A percentile compares a stretch with the other conserved stretches of the same genome.
Evolutionary conservation across 2,888 invertebrate genomes (phyloP).

Genomic region (Achlya flavicornis): DNA sequence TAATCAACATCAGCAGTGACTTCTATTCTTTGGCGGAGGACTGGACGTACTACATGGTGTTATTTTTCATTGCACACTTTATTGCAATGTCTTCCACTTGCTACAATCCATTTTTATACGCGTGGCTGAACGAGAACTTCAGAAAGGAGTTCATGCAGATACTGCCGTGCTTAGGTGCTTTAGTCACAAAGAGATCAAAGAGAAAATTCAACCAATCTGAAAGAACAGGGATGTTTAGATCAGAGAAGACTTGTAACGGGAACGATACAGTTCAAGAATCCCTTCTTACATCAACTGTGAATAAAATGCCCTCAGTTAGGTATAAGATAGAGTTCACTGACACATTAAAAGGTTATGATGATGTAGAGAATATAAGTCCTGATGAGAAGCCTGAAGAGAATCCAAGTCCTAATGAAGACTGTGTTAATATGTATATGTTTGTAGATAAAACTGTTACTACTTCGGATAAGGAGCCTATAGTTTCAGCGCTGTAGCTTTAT

Average conservation of each 20-base stretch:
- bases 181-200: conserved; percentile 69
- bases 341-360: conserved; percentile 59
- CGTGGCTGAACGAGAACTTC: conserved; percentile 98
- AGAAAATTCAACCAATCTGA: conserved; percentile 74
- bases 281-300: conserved; percentile 70
- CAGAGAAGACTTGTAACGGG: conserved; percentile 78
- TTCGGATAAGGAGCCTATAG: conserved; percentile 77
- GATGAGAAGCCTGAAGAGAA: conserved; percentile 75
- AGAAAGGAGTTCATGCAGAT: conserved; percentile 94
- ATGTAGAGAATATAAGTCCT: conserved; percentile 71
- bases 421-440: conserved; percentile 80
- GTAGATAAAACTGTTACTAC: conserved; percentile 71
- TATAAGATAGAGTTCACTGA: conserved; percentile 76
- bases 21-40: conserved; percentile 85
- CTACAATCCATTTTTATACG: conserved; percentile 97
- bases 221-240: conserved; percentile 73
- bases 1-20: conserved; percentile 90
- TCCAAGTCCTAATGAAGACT: conserved; percentile 75
- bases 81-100: conserved; percentile 97
- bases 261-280: conserved; percentile 79
- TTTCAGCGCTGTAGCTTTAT: conserved; percentile 68
- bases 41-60: conserved; percentile 89
- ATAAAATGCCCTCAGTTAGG: conserved; percentile 73
- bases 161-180: conserved; percentile 85
- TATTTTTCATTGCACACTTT: conserved; percentile 92